Evolutionary conservation across 2,113 vertebrate species (phyloP).

Genomic region (Coregonus clupeaformis): DNA sequence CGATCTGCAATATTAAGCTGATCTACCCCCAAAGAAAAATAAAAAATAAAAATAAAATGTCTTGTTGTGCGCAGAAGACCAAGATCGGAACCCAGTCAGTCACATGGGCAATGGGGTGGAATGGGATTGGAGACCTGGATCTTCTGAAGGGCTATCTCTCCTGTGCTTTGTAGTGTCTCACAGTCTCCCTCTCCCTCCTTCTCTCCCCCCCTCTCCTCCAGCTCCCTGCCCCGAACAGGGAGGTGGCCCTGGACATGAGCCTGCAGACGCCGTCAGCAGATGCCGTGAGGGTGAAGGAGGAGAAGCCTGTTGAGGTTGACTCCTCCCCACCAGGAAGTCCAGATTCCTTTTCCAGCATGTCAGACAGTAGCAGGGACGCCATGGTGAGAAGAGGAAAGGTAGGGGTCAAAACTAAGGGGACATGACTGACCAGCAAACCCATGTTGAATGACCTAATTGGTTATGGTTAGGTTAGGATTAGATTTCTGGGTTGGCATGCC

Average conservation of each 20-base stretch:
- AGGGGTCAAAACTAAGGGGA: conserved; percentile 12
- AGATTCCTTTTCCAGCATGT: conserved; percentile 71
- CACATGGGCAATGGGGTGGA: conserved; percentile 16
- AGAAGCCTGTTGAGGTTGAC: conserved; percentile 88
- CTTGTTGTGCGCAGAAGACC: no score
- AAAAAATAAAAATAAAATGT: no score
- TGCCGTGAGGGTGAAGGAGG: conserved; percentile 85
- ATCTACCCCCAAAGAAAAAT: no score
- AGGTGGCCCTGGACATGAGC: conserved; percentile 88
- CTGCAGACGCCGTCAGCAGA: conserved; percentile 83
- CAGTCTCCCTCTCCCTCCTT: conserved; percentile 5
- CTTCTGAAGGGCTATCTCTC: no score
- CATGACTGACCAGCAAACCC: background rate
- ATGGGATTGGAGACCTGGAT: background rate
- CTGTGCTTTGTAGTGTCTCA: conserved; percentile 4
- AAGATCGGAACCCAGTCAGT: no score
- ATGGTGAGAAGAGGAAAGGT: conserved; percentile 62
- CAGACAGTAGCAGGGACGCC: conserved; percentile 62
- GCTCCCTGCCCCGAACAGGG: conserved; percentile 69
- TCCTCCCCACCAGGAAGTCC: conserved; percentile 88
- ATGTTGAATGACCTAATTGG: no score
- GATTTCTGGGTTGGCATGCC: background rate
- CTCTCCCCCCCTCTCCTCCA: conserved; percentile 20
- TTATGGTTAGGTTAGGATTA: background rate
- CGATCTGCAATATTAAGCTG: no score